Evolutionary conservation across 2,113 vertebrate genomes (phyloP), one percentile per base, ranked within the genome.

Genomic region (Phyllostomus discolor): DNA sequence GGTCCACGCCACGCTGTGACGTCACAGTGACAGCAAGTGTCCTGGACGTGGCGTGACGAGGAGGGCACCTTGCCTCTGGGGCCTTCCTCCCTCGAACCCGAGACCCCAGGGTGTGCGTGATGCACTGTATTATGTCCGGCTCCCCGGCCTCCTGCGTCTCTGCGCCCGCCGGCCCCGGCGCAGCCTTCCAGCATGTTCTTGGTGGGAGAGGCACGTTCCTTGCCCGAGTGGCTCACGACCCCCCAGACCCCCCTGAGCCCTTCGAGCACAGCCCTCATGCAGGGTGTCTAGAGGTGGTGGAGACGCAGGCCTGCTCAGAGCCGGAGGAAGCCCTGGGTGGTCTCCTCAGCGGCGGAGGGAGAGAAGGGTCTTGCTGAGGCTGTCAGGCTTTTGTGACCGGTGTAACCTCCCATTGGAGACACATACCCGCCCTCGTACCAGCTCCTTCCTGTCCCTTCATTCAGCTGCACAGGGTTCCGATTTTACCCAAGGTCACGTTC

Each of bases 341-440:
- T 97, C 96, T 97, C 95, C 85, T 98, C 87, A 79, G 97, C 98
- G 93, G 84, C 95, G 93, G 89, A 95, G 94, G 97, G 90, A 96
- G 96, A 35, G 94, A 94, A 84, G 4, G 84, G 89, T 82, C 97
- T 88, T 70, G 81, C 88, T 95, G 52, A 90, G 97, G 95, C 97
- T 96, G 96, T 96, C 96, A 5, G 80, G 94, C 96, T 72, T 57
- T 38, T n/a, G 88, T 52, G 80, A 82, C 48, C 97, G 97, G 93
- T 96, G 95, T 96, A 91, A 97, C 96, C 96, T 64, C 54, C 5
- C 54, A 93, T 24, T 79, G 95, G 78, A 93, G 95, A 96, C 87
- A 88, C 95, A 96, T 96, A 97, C 97, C 98, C 98, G 97, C 96
- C 97, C 96, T 95, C 96, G 97, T 92, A 84, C 95, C 70, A 95